Evolutionary conservation across 2,113 vertebrate genomes (phyloP).

Genomic region (Hydrolagus affinis): DNA sequence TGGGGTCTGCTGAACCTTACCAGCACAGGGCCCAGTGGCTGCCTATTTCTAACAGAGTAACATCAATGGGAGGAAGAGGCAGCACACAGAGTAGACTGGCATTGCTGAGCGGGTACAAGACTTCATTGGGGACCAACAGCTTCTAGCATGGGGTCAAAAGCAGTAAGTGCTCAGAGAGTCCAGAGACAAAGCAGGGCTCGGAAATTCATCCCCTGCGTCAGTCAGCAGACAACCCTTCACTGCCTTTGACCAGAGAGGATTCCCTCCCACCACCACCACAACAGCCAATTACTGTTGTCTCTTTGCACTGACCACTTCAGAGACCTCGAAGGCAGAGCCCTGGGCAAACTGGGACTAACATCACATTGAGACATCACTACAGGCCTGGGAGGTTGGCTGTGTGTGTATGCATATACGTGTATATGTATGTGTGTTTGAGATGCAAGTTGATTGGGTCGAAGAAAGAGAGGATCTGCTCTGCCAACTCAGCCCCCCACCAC

Average conservation of each 20-base stretch:
- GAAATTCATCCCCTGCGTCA: neutral
- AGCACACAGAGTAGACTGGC: too few relatives aligned
- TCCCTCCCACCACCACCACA: neutral
- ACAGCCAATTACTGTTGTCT: neutral
- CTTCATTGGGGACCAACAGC: too few relatives aligned
- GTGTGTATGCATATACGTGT: conserved; percentile 8
- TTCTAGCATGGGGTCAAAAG: too few relatives aligned
- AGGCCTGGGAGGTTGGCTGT: neutral
- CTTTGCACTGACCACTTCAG: conserved; percentile 22
- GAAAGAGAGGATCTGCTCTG: too few relatives aligned
- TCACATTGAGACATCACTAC: conserved; percentile 23
- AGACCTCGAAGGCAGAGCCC: neutral
- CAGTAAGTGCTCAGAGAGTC: too few relatives aligned
- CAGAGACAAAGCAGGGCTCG: neutral
- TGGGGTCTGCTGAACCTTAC: too few relatives aligned
- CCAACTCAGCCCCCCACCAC: too few relatives aligned
- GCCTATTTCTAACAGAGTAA: too few relatives aligned
- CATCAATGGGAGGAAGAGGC: too few relatives aligned
- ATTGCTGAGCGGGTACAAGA: too few relatives aligned
- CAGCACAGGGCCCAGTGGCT: too few relatives aligned
- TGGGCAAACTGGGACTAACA: conserved; percentile 26
- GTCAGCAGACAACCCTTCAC: neutral
- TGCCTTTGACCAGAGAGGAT: neutral
- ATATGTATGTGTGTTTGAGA: neutral
- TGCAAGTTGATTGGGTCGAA: neutral